Evolutionary conservation across 1,140 invertebrate species (phyloP), one percentile per base, ranked within the genome.

Genomic region (Apis mellifera): DNA sequence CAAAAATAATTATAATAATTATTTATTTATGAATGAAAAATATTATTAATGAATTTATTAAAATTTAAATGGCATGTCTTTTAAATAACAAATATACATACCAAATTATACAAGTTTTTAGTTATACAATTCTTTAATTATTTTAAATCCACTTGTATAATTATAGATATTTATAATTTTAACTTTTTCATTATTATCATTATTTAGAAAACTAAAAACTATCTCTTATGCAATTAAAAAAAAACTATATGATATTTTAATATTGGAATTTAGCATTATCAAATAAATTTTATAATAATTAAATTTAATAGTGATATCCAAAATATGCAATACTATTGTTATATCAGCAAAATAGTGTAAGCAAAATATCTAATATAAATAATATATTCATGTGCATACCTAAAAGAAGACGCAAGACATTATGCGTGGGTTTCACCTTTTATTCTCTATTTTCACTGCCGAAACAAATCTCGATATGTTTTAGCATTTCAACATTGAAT

Each of bases 321-420:
- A 62, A 17, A 62, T 23, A 62, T 23, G 13, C n/a, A 19, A 32
- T 42, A 32, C 26, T 71, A 78, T 72, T 82, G 48, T 70, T 77
- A n/a, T 68, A 21, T 82, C 19, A 81, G 26, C 7, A 26, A 52
- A 57, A 75, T 32, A 32, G 2, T 59, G 19, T 23, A 74, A 81
- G 23, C 15, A 19, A 17, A 60, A 8, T 17, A 1, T 52, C 23
- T n/a, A 68, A 75, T 42, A 42, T 42, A 42, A 42, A 42, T n/a
- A 68, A 75, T 42, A 23, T 32, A 65, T 9, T 52, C 15, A 73
- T 76, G 79, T 76, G 72, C 79, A 82, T 82, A 82, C 73, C 73
- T 82, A 42, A 82, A 75, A 23, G 64, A 76, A 76, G 64, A 82
- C 73, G 79, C 54, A 68, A 76, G 52, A 26, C 57, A 76, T 68